These are phyloP conservation scores for Copidosoma aretas DNA, from an alignment of 2,888 invertebrate species.

Conservation along the genomic window DNA sequence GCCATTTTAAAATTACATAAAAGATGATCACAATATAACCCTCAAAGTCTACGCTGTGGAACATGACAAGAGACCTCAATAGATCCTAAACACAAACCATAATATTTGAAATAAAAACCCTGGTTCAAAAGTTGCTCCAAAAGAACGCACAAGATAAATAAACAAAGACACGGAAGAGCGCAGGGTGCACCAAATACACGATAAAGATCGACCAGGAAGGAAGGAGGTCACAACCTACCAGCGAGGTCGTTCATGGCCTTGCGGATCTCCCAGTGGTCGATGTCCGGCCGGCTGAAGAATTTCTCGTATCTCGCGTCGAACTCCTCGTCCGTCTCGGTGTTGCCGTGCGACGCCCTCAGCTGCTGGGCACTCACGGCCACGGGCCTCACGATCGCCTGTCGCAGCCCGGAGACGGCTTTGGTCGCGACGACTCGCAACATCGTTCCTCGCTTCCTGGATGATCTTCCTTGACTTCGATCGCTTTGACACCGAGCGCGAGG, in stretches of 20 bases:
- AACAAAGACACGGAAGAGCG: background rate
- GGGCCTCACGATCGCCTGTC: conserved; percentile 8
- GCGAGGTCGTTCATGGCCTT: conserved; percentile 86
- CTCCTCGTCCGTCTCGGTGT: conserved; percentile 78
- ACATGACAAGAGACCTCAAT: background rate
- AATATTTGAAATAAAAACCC: background rate
- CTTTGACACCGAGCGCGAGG: too few relatives aligned
- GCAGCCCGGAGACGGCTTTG: conserved; percentile 6
- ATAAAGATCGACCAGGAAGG: too few relatives aligned
- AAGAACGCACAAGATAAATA: background rate
- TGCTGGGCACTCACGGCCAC: conserved; percentile 2
- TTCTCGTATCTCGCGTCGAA: conserved; percentile 84
- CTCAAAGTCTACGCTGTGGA: background rate
- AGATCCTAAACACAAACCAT: background rate
- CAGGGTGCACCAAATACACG: too few relatives aligned
- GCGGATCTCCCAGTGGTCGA: conserved; percentile 94
- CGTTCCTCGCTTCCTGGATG: conserved; percentile 22
- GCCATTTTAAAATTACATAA: conserved; percentile 39
- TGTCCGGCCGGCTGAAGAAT: conserved; percentile 84
- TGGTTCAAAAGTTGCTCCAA: background rate
- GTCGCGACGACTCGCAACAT: conserved; percentile 28
- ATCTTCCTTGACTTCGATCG: background rate
- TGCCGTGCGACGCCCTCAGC: conserved; percentile 19
- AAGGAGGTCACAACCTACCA: conserved; percentile 47
- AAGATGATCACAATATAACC: conserved; percentile 21